Evolutionary conservation across 2,797 vertebrate species (phyloP).

Genomic region (Lophotriccus pileatus): DNA sequence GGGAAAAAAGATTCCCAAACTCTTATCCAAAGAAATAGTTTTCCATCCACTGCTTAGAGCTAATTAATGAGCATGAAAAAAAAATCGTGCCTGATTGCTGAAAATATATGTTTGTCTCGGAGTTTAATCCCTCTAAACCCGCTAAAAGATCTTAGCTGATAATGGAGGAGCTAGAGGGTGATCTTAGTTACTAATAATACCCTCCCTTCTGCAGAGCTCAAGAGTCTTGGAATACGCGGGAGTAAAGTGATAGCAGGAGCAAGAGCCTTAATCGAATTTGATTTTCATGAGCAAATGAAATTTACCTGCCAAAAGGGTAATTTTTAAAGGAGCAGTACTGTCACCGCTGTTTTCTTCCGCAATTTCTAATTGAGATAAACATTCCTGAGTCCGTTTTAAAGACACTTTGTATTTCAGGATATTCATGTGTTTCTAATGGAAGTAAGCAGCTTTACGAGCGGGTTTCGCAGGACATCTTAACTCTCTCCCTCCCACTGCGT

Average conservation of each 20-base stretch:
- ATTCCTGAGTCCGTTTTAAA: constrained; percentile 67
- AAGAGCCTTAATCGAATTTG: constrained; percentile 63
- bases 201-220: background rate
- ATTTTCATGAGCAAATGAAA: constrained; percentile 75
- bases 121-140: background rate
- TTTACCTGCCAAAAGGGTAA: constrained; percentile 71
- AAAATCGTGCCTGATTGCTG: background rate
- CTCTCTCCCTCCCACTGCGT: constrained; percentile 71
- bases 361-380: constrained; percentile 70
- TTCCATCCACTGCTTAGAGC: background rate
- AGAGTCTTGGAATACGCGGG: background rate
- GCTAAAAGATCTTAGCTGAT: constrained; percentile 1
- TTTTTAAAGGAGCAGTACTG: background rate
- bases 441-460: constrained; percentile 77
- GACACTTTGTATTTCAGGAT: constrained; percentile 76
- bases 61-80: background rate
- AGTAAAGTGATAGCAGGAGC: constrained; percentile 27
- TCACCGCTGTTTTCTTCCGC: constrained; percentile 48
- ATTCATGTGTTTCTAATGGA: constrained; percentile 82
- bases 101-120: background rate
- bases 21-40: background rate
- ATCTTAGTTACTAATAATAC: constrained; percentile 18
- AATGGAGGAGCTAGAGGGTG: background rate
- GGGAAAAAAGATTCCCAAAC: background rate
- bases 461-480: constrained; percentile 76